phyloP scores from a whole-genome alignment of 2,797 vertebrate genomes.

The Australoheros facetus region DNA sequence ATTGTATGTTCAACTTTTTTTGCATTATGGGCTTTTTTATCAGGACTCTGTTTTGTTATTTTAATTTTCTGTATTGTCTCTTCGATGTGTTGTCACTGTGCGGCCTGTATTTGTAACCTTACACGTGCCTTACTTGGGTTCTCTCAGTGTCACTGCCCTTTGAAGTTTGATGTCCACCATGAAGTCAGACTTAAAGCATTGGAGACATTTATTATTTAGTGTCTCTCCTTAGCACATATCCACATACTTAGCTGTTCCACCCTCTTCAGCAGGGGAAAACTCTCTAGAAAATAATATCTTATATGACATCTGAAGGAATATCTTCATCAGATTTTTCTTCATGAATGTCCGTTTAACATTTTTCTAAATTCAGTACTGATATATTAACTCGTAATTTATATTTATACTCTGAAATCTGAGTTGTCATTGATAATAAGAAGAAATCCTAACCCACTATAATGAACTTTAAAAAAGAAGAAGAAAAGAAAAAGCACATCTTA shows the following conservation, averaged over 20 bases:
- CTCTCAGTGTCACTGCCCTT: constrained; percentile 20
- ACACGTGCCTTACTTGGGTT: background rate
- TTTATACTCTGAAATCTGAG: background rate
- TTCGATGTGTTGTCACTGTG: background rate
- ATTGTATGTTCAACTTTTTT: background rate
- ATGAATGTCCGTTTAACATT: background rate
- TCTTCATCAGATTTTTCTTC: background rate
- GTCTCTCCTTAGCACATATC: background rate
- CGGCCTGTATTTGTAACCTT: constrained; percentile 19
- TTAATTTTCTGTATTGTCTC: background rate
- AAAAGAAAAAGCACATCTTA: no score
- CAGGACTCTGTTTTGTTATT: background rate
- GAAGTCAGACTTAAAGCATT: constrained; percentile 2
- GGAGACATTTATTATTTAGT: background rate
- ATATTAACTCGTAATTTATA: background rate
- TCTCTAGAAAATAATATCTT: background rate
- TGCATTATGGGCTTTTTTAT: background rate
- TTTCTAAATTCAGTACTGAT: background rate
- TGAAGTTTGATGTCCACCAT: constrained; percentile 1
- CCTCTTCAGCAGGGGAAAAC: background rate
- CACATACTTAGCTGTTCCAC: background rate
- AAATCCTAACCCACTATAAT: background rate
- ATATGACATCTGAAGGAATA: background rate
- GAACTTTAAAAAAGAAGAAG: no score
- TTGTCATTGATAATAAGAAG: background rate